A percentile compares a stretch with the other conserved stretches of the same genome.
Conservation (phyloP, 2,888 invertebrate species). For the Empis livida region DNA sequence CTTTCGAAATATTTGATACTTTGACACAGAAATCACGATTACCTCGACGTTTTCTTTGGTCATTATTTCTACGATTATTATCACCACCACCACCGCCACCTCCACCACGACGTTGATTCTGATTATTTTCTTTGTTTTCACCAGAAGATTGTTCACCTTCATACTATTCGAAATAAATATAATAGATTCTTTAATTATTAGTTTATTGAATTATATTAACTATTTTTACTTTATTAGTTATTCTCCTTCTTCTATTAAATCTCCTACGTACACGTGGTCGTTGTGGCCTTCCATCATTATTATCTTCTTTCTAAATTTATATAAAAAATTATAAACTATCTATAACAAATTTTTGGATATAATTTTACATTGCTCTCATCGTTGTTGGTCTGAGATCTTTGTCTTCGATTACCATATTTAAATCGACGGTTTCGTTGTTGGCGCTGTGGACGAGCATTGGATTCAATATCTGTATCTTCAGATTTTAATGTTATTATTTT, state of each 20-base stretch:
- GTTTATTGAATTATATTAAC: not conserved
- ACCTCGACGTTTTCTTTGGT: slow-evolving; percentile 13
- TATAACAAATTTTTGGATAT: not conserved
- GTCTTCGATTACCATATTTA: slow-evolving; percentile 10
- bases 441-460: slow-evolving; percentile 37
- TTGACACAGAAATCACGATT: slow-evolving; percentile 33
- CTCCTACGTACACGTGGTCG: slow-evolving; percentile 17
- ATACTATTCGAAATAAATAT: slow-evolving; percentile 18
- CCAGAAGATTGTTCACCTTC: slow-evolving; percentile 32
- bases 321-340: not conserved
- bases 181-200: not conserved
- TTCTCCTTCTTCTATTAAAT: slow-evolving; percentile 15
- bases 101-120: not conserved
- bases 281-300: slow-evolving; percentile 24
- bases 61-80: not conserved
- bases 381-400: slow-evolving; percentile 24
- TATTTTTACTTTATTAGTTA: slow-evolving; percentile 13
- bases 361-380: slow-evolving; percentile 23
- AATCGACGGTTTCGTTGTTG: slow-evolving; percentile 38
- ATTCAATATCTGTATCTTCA: slow-evolving; percentile 55
- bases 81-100: not conserved
- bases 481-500: slow-evolving; percentile 51
- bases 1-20: slow-evolving; percentile 59
- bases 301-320: slow-evolving; percentile 4
- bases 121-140: slow-evolving; percentile 22